These are phyloP conservation scores for Contarinia nasturtii DNA, from an alignment of 1,140 invertebrate species.

Conservation along the genomic window DNA sequence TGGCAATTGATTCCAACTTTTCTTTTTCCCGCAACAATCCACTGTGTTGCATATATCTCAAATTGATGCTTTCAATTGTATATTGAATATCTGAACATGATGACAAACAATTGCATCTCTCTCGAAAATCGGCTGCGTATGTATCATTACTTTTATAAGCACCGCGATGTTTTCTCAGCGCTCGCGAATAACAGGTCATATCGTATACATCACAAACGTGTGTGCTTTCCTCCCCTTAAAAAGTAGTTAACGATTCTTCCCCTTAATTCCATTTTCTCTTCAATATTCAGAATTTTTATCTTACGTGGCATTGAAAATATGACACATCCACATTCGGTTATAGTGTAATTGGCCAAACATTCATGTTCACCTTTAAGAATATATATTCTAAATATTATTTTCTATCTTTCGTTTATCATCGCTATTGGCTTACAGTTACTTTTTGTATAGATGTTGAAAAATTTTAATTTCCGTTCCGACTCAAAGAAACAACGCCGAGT, in stretches of 20 bases:
- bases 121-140: background rate
- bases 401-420: no score
- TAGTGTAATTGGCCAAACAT: constrained; percentile 35
- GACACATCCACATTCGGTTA: constrained; percentile 25
- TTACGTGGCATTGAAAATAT: constrained; percentile 18
- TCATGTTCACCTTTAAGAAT: no score
- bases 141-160: background rate
- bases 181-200: constrained; percentile 23
- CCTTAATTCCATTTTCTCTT: background rate
- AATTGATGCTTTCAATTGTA: no score
- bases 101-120: constrained; percentile 30
- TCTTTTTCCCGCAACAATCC: background rate
- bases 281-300: background rate
- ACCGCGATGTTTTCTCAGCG: background rate
- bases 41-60: no score
- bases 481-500: constrained; percentile 26
- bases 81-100: constrained; percentile 28
- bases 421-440: constrained; percentile 32
- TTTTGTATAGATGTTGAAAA: constrained; percentile 32
- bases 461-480: constrained; percentile 18
- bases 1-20: background rate
- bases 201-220: constrained; percentile 16
- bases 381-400: no score
- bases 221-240: constrained; percentile 13
- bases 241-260: no score